phyloP scores from a whole-genome alignment of 2,797 vertebrate genomes.

The Cercopithecus hamlyni region DNA sequence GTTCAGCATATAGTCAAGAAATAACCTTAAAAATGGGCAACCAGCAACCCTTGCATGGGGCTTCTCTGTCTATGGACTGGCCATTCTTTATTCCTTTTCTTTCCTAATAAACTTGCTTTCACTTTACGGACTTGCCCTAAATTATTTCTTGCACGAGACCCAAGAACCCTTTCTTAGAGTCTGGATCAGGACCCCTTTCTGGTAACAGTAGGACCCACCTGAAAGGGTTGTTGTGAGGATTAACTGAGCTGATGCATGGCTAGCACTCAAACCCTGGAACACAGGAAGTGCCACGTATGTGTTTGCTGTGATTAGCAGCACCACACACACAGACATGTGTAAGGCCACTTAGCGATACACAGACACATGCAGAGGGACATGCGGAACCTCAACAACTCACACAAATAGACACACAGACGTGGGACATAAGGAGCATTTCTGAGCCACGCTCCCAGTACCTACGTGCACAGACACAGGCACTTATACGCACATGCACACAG shows the following conservation, averaged over 20 bases:
- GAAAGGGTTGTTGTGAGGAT: neutral
- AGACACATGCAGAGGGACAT: neutral
- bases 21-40: neutral
- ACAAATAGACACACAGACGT: neutral
- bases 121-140: neutral
- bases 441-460: no score
- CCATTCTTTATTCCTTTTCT: neutral
- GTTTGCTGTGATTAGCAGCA: neutral
- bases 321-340: neutral
- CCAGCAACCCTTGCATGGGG: no score
- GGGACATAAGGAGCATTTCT: no score
- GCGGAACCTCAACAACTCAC: neutral
- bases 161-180: neutral
- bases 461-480: no score
- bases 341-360: no score
- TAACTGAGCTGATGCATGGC: neutral
- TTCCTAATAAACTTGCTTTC: neutral
- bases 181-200: neutral
- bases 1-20: neutral
- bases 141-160: neutral
- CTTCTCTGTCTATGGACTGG: neutral
- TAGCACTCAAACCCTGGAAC: neutral
- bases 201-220: neutral
- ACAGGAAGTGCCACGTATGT: fast-evolving
- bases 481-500: neutral